Conservation (phyloP, 1,140 invertebrate species). For the Amphibalanus amphitrite region DNA sequence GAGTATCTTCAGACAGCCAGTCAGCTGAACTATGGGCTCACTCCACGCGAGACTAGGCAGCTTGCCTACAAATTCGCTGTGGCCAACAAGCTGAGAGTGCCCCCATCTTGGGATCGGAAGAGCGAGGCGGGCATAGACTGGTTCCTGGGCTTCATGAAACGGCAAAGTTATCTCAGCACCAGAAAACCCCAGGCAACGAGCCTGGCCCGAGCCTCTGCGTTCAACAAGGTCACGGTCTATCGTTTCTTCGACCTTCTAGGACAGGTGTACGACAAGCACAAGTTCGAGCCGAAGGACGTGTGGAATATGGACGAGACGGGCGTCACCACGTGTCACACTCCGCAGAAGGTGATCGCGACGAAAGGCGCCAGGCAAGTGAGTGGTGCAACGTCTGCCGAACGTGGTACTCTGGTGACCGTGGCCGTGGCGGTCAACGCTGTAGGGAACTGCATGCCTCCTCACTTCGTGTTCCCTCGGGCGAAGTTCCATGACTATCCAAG, state of each 20-base stretch:
- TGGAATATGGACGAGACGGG: slow-evolving; percentile 34
- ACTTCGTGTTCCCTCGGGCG: slow-evolving; percentile 22
- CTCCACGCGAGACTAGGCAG: neutral
- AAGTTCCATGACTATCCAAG: slow-evolving; percentile 15
- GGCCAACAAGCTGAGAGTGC: slow-evolving; percentile 8
- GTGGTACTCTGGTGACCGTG: slow-evolving; percentile 23
- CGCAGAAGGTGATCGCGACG: slow-evolving; percentile 27
- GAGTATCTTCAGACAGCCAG: no score
- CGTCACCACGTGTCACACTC: slow-evolving; percentile 29
- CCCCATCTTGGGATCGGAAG: slow-evolving; percentile 22
- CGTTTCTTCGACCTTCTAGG: slow-evolving; percentile 22
- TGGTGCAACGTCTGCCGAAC: slow-evolving; percentile 27
- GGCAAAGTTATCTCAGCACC: slow-evolving; percentile 23
- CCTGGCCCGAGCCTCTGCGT: slow-evolving; percentile 24
- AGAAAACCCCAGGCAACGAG: slow-evolving; percentile 27
- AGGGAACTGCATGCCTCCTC: slow-evolving; percentile 21
- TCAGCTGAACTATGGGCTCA: no score
- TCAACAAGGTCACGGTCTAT: slow-evolving; percentile 26
- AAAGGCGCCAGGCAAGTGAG: slow-evolving; percentile 28
- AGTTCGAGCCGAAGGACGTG: slow-evolving; percentile 21
- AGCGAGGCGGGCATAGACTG: slow-evolving; percentile 26
- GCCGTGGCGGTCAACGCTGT: slow-evolving; percentile 16
- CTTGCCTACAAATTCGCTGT: slow-evolving; percentile 16
- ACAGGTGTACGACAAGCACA: slow-evolving; percentile 17
- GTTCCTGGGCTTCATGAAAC: slow-evolving; percentile 25